Conservation (phyloP, 2,113 vertebrate genomes). For the Salvelinus alpinus region DNA sequence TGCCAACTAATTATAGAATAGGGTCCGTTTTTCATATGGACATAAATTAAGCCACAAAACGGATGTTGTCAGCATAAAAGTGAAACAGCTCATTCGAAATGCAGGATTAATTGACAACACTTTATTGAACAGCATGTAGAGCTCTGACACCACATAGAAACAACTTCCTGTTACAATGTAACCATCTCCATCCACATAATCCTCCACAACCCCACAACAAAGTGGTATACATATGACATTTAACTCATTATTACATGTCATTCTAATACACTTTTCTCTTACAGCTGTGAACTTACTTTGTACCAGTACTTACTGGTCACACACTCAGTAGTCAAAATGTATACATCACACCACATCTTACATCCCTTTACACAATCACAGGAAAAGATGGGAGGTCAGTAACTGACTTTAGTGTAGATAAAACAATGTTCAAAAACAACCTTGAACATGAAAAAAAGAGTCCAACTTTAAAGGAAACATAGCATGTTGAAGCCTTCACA, state of each 20-base stretch:
- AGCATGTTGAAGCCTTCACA: no score
- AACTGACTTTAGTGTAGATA: slow-evolving; percentile 27
- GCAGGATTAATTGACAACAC: slow-evolving; percentile 37
- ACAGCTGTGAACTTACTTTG: not conserved
- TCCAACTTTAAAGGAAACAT: not conserved
- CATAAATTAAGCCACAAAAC: not conserved
- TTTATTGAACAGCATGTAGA: slow-evolving; percentile 57
- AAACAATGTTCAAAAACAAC: slow-evolving; percentile 15
- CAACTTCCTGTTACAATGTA: slow-evolving; percentile 32
- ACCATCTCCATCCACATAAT: slow-evolving; percentile 26
- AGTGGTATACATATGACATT: slow-evolving; percentile 31
- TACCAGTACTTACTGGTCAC: slow-evolving; percentile 26
- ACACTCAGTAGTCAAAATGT: slow-evolving; percentile 37
- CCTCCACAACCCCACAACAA: slow-evolving; percentile 31
- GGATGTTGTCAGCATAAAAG: not conserved
- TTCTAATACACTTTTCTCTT: slow-evolving; percentile 10
- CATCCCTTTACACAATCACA: slow-evolving; percentile 54
- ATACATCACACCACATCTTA: slow-evolving; percentile 47
- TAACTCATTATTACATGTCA: slow-evolving; percentile 48
- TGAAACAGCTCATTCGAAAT: not conserved
- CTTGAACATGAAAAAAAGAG: not conserved
- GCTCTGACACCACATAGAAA: slow-evolving; percentile 49
- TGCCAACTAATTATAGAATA: not conserved
- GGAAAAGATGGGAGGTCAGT: slow-evolving; percentile 33
- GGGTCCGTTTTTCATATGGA: not conserved